Conservation (phyloP, 2,797 vertebrate species). For the Helicolenus hilgendorfi region DNA sequence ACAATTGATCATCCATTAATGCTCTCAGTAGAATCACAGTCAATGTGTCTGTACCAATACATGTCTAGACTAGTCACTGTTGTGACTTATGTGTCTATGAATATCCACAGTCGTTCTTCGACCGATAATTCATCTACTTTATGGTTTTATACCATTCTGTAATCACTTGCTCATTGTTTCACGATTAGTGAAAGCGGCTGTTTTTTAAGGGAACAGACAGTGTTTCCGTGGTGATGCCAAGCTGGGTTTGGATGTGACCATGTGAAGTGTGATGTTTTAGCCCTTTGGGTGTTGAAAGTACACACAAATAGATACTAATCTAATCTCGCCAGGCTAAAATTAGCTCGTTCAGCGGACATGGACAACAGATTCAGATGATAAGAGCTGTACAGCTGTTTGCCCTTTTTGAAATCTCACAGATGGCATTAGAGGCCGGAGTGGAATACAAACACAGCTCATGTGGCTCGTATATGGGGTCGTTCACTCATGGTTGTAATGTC, state of each 20-base stretch:
- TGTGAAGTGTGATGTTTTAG: constrained; percentile 65
- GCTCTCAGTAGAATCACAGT: background rate
- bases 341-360: constrained; percentile 65
- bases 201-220: constrained; percentile 7
- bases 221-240: constrained; percentile 25
- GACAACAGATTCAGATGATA: constrained; percentile 63
- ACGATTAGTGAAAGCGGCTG: accelerated
- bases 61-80: background rate
- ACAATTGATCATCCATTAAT: background rate
- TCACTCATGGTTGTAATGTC: background rate
- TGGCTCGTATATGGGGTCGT: constrained; percentile 1
- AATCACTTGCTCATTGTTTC: background rate
- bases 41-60: background rate
- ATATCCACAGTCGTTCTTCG: background rate
- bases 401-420: constrained; percentile 72
- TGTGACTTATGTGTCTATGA: background rate
- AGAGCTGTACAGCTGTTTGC: constrained; percentile 76
- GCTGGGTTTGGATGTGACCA: constrained; percentile 20
- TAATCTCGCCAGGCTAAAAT: constrained; percentile 79
- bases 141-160: background rate
- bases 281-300: constrained; percentile 62
- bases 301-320: constrained; percentile 76
- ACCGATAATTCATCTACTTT: background rate
- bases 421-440: constrained; percentile 27
- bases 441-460: constrained; percentile 39